Evolutionary conservation across 2,888 invertebrate genomes (phyloP).

Genomic region (Torymus tubicola): DNA sequence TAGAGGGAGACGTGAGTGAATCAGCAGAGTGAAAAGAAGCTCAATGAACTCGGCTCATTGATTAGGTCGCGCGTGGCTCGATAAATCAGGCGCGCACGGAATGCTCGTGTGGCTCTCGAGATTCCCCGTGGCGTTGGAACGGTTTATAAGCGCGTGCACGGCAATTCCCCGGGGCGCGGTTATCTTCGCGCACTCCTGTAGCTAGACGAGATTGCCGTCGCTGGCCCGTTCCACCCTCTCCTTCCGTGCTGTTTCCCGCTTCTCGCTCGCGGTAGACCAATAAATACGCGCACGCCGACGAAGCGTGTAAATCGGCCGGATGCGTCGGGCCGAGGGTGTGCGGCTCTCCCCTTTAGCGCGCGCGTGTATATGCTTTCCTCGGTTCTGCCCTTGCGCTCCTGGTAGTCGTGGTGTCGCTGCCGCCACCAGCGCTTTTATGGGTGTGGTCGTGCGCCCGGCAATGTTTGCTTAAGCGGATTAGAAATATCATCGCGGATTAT

Average conservation of each 20-base stretch:
- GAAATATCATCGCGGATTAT: constrained; percentile 66
- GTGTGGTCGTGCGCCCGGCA: constrained; percentile 50
- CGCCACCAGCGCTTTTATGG: constrained; percentile 51
- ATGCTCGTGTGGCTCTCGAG: constrained; percentile 67
- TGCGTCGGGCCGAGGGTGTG: constrained; percentile 35
- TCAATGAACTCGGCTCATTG: constrained; percentile 71
- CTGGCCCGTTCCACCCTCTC: constrained; percentile 59
- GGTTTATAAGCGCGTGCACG: constrained; percentile 67
- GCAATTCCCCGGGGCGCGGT: constrained; percentile 72
- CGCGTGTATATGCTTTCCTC: too few relatives aligned
- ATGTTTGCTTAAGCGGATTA: constrained; percentile 69
- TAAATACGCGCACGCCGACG: constrained; percentile 64
- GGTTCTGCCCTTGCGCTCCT: too few relatives aligned
- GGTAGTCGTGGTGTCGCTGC: neutral
- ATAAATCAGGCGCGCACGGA: constrained; percentile 72
- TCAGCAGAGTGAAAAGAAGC: constrained; percentile 55
- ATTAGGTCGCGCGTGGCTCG: constrained; percentile 68
- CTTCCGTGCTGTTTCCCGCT: constrained; percentile 66
- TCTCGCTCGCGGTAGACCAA: constrained; percentile 63
- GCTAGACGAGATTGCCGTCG: too few relatives aligned
- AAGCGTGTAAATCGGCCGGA: too few relatives aligned
- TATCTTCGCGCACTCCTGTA: constrained; percentile 71
- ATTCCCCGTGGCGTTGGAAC: constrained; percentile 74
- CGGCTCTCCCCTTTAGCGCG: constrained; percentile 45
- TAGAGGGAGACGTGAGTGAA: constrained; percentile 7